Conservation (phyloP, 2,113 vertebrate genomes). For the Odontesthes bonariensis region DNA sequence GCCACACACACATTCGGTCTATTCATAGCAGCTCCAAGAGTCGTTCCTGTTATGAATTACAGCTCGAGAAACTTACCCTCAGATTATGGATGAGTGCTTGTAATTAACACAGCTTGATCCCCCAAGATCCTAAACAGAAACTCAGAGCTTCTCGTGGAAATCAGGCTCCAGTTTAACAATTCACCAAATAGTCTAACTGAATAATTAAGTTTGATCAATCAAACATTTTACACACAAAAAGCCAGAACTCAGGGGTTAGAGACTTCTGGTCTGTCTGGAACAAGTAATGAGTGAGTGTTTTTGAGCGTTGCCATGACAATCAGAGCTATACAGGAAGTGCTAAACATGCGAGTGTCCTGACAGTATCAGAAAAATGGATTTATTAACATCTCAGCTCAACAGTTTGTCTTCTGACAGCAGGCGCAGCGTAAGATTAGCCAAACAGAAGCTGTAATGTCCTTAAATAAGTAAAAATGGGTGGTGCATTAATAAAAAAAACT, state of each 20-base stretch:
- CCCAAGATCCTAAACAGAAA: too few species aligned
- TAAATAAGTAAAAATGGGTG: background rate
- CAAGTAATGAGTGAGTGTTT: conserved; percentile 14
- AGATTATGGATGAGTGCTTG: too few species aligned
- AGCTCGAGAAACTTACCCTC: background rate
- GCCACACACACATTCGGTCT: conserved; percentile 15
- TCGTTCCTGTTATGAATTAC: background rate
- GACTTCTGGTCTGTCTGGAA: conserved; percentile 12
- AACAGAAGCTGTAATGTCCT: conserved; percentile 18
- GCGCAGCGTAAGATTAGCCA: conserved; percentile 10
- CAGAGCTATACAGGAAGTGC: conserved; percentile 44
- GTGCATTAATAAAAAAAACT: conserved; percentile 25
- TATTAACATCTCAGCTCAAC: conserved; percentile 15
- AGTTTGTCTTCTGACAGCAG: background rate
- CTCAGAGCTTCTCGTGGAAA: too few species aligned
- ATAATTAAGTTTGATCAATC: too few species aligned
- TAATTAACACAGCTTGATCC: too few species aligned
- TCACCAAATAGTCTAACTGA: too few species aligned
- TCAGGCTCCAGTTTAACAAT: too few species aligned
- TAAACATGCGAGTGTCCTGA: conserved; percentile 30
- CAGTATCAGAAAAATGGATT: conserved; percentile 28
- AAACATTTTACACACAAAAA: background rate
- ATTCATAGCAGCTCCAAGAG: conserved; percentile 15
- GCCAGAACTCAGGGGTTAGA: conserved; percentile 7
- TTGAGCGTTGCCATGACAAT: conserved; percentile 43